A percentile compares a stretch with the other conserved stretches of the same genome.
These are phyloP conservation scores for Matsumurasca onukii DNA, from an alignment of 1,140 invertebrate genomes.

Conservation along the genomic window DNA sequence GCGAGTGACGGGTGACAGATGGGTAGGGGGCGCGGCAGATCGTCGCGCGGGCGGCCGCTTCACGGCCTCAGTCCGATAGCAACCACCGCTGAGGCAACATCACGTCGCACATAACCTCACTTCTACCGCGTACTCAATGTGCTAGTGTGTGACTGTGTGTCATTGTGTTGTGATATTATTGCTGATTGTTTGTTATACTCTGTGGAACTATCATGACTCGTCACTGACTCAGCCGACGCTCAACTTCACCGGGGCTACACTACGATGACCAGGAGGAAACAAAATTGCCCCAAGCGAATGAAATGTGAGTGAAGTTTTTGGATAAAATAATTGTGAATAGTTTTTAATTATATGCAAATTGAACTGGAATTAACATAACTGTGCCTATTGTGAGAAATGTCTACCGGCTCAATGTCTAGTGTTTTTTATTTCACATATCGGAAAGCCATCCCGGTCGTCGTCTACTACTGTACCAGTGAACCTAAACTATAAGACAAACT, in stretches of 20 bases:
- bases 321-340: too few species aligned
- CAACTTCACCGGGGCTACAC: background rate
- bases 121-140: too few species aligned
- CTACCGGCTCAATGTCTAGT: too few species aligned
- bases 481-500: too few species aligned
- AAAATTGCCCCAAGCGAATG: constrained; percentile 43
- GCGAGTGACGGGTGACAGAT: constrained; percentile 21
- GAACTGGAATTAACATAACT: too few species aligned
- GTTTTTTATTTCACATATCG: too few species aligned
- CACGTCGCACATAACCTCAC: constrained; percentile 1
- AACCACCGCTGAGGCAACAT: background rate
- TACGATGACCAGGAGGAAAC: constrained; percentile 41
- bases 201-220: too few species aligned
- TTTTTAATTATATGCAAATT: background rate
- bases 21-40: constrained; percentile 23
- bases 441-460: too few species aligned
- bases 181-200: background rate
- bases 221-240: background rate
- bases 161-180: background rate
- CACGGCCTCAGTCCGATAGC: constrained; percentile 19
- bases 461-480: too few species aligned
- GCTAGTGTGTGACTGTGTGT: too few species aligned
- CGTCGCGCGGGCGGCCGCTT: background rate
- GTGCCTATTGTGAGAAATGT: too few species aligned
- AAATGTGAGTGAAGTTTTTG: constrained; percentile 42